These are phyloP conservation scores for Drosophila basisetae DNA, from an alignment of 2,888 invertebrate genomes.

Conservation along the genomic window DNA sequence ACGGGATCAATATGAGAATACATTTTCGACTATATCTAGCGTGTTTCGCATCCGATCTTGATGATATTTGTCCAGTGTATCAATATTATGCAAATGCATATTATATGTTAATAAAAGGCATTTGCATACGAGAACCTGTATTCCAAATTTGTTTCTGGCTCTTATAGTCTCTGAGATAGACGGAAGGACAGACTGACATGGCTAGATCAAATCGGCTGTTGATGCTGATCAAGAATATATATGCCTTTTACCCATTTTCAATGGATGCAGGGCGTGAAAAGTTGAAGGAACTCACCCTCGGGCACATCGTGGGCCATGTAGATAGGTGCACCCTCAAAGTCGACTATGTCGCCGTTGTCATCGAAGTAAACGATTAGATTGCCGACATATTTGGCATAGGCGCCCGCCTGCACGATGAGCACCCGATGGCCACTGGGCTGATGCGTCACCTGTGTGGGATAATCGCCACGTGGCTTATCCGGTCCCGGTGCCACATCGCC, in stretches of 20 bases:
- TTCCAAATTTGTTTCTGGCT: too few relatives aligned
- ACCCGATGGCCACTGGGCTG: slow-evolving; percentile 85
- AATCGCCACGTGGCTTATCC: slow-evolving; percentile 87
- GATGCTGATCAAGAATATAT: neutral
- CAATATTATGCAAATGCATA: neutral
- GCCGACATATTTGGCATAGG: slow-evolving; percentile 92
- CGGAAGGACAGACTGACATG: too few relatives aligned
- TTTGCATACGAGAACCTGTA: too few relatives aligned
- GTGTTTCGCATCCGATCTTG: neutral
- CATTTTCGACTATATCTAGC: neutral
- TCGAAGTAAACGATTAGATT: slow-evolving; percentile 91
- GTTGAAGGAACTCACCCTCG: slow-evolving; percentile 86
- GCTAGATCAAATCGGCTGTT: neutral
- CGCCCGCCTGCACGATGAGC: slow-evolving; percentile 90
- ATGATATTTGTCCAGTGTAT: too few relatives aligned
- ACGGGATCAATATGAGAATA: too few relatives aligned
- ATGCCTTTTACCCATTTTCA: too few relatives aligned
- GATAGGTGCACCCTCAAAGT: slow-evolving; percentile 91
- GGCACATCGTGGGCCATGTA: slow-evolving; percentile 88
- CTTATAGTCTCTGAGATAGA: too few relatives aligned
- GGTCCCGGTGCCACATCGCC: slow-evolving; percentile 87
- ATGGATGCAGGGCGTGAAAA: neutral
- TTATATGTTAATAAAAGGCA: too few relatives aligned
- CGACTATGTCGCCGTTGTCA: slow-evolving; percentile 88
- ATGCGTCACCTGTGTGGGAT: slow-evolving; percentile 89